Evolutionary conservation across 2,797 vertebrate genomes (phyloP), one percentile per base, ranked within the genome.

Genomic region (Hybognathus amarus): DNA sequence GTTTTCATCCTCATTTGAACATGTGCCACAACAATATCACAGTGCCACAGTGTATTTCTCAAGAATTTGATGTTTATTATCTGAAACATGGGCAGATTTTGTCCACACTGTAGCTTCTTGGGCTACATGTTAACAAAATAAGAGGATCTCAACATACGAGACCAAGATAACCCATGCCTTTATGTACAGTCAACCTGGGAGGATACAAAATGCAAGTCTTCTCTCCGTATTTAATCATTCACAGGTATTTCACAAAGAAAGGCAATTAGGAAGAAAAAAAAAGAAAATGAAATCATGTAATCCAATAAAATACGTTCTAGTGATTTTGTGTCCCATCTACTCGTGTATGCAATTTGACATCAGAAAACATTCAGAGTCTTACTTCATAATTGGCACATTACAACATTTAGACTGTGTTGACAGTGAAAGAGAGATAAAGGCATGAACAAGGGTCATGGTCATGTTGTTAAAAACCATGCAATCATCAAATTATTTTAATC

Each of bases 121-220:
- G 80, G 85, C 80, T 79, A 77, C 83, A 83, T 83, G 81, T 66
- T 79, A 83, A 86, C 80, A 86, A 86, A 86, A 86, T 86, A 78
- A 86, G 59, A 83, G 68, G 75, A 75, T 78, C 80, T 86, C 81
- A 79, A 83, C 59, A 86, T 74, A 36, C 9, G 75, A 83, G 85
- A 83, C 76, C 80, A 68, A 74, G 54, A 86, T 82, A 82, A 74
- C 80, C 80, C 85, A 79, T 83, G 85, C 80, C 80, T 66, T 74
- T 86, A 86, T 86, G 63, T 86, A 86, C 85, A 86, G 68, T 75
- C 71, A 83, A 73, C 80, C 85, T 86, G 50, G 79, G 76, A 79
- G 66, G 75, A 83, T 86, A 79, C 69, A 83, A 86, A 83, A 78
- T 78, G 75, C 54, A 83, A 86, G 67, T 38, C 54, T 63, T 68